Conservation (phyloP, 2,797 vertebrate species). For the Sciurus vulgaris region DNA sequence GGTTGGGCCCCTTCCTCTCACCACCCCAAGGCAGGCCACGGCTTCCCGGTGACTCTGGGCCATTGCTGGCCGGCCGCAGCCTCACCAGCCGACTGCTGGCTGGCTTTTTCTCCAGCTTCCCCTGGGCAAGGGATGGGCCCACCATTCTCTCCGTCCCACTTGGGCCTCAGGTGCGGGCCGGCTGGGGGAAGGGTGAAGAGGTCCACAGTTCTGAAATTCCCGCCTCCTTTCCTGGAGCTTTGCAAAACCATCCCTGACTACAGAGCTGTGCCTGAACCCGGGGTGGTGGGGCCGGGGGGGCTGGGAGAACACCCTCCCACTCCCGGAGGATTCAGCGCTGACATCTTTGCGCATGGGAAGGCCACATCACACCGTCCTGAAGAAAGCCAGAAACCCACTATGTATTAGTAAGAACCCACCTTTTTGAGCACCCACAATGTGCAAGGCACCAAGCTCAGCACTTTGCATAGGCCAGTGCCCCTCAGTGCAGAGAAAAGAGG, state of each 20-base stretch:
- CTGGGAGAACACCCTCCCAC: neutral
- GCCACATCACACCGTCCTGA: neutral
- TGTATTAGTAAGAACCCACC: neutral
- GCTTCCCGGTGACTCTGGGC: too few species aligned
- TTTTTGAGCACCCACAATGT: neutral
- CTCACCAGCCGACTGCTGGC: neutral
- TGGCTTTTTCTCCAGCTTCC: neutral
- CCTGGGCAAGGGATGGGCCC: too few species aligned
- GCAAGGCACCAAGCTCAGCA: neutral
- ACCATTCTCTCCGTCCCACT: too few species aligned
- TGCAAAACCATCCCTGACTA: neutral
- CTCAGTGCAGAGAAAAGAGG: neutral
- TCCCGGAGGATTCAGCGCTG: neutral
- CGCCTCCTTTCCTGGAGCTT: neutral
- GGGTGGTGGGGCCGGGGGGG: neutral
- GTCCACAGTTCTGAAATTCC: neutral
- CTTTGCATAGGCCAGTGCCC: neutral
- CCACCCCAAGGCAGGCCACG: neutral
- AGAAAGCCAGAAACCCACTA: neutral
- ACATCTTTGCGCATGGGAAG: neutral
- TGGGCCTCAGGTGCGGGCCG: neutral
- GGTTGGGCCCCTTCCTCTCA: neutral
- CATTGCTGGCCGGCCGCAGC: too few species aligned
- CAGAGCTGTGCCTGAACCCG: fast-evolving
- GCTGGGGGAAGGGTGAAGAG: neutral